These are phyloP conservation scores for Plagiodera versicolora DNA, from an alignment of 2,888 invertebrate genomes.

Conservation along the genomic window DNA sequence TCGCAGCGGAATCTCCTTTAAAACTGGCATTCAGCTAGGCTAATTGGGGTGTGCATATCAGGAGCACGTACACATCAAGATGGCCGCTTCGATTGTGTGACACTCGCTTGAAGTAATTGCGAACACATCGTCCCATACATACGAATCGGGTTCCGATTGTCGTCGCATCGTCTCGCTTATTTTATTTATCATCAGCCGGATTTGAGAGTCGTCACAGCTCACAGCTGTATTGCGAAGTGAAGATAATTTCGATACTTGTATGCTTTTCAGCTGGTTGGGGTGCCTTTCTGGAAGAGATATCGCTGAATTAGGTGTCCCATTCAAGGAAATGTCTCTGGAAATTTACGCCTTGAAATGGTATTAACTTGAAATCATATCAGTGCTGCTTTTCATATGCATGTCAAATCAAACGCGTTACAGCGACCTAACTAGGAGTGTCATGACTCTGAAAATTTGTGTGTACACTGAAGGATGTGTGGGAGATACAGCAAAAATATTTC, in stretches of 20 bases:
- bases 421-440: no score
- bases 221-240: not conserved
- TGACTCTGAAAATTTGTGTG: no score
- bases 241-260: not conserved
- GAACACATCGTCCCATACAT: slow-evolving; percentile 45
- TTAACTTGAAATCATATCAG: no score
- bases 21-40: slow-evolving; percentile 44
- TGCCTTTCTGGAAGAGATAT: not conserved
- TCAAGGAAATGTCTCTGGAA: not conserved
- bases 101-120: slow-evolving; percentile 42
- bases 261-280: not conserved
- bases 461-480: no score
- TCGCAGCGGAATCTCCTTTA: slow-evolving; percentile 45
- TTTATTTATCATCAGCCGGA: not conserved
- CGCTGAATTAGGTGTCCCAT: not conserved
- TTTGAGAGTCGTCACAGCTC: not conserved
- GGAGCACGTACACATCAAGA: slow-evolving; percentile 44
- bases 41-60: slow-evolving; percentile 46
- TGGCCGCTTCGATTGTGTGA: slow-evolving; percentile 30
- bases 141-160: slow-evolving; percentile 47
- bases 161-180: slow-evolving; percentile 18
- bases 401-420: no score
- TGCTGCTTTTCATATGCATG: no score
- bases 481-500: no score
- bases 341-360: no score